These are phyloP conservation scores for Diglossa brunneiventris DNA, from an alignment of 2,113 vertebrate species.

Conservation along the genomic window DNA sequence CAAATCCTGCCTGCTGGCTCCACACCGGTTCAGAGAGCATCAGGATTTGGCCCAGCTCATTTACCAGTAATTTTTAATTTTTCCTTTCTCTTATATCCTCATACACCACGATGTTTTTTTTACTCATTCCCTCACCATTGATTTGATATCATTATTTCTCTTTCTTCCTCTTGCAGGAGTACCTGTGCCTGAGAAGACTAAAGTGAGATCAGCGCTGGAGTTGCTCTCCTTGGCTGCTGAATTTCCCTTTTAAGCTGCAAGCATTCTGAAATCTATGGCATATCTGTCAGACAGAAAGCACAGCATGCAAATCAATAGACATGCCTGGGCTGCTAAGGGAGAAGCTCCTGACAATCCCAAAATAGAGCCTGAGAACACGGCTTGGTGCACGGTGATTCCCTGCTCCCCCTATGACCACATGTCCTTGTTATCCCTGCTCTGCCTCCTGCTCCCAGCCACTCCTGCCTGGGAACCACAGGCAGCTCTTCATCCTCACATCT, in stretches of 20 bases:
- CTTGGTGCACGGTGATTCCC: background rate
- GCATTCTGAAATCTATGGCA: background rate
- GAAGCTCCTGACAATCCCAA: background rate
- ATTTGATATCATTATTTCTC: conserved; percentile 35
- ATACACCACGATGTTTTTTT: background rate
- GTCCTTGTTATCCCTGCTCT: background rate
- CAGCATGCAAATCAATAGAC: conserved; percentile 58
- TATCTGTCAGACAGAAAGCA: conserved; percentile 19
- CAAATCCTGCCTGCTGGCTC: conserved; percentile 11
- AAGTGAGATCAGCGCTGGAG: background rate
- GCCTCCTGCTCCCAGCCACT: background rate
- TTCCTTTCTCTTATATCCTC: background rate
- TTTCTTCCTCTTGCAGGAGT: background rate
- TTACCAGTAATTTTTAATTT: background rate
- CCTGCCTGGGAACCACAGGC: background rate
- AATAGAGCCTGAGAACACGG: conserved; percentile 7
- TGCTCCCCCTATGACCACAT: background rate
- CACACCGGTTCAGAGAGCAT: background rate
- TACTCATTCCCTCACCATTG: background rate
- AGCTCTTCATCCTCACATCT: conserved; percentile 9
- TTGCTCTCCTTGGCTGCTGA: conserved; percentile 9
- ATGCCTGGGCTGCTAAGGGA: conserved; percentile 15
- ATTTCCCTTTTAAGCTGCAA: conserved; percentile 24
- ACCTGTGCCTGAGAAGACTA: background rate
- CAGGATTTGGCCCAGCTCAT: background rate